These are phyloP conservation scores for Mallotus villosus DNA, from an alignment of 2,797 vertebrate genomes.

Conservation along the genomic window DNA sequence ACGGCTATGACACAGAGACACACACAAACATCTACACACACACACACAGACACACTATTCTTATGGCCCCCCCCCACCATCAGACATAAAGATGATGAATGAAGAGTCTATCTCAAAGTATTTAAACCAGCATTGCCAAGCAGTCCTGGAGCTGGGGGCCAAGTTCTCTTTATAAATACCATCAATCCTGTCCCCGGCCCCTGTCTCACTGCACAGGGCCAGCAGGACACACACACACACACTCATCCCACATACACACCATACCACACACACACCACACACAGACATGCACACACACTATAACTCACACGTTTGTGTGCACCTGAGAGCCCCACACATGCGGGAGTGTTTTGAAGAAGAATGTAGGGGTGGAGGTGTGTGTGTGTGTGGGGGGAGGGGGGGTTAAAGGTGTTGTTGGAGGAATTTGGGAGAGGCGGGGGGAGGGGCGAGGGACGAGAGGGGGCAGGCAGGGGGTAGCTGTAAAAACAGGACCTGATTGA, in stretches of 20 bases:
- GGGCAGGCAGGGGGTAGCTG: slow-evolving; percentile 56
- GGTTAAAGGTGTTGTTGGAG: slow-evolving; percentile 54
- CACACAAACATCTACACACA: slow-evolving; percentile 34
- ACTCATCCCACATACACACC: not conserved
- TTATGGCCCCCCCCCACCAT: slow-evolving; percentile 53
- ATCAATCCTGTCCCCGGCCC: slow-evolving; percentile 66
- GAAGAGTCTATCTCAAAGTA: slow-evolving; percentile 67
- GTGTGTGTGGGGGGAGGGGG: slow-evolving; percentile 40
- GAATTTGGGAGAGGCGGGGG: slow-evolving; percentile 50
- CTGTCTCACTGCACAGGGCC: slow-evolving; percentile 42
- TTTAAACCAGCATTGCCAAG: slow-evolving; percentile 67
- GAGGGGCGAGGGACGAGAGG: not conserved
- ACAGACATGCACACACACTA: slow-evolving; percentile 21
- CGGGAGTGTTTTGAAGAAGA: slow-evolving; percentile 53
- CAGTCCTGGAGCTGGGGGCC: slow-evolving; percentile 64
- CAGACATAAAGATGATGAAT: slow-evolving; percentile 78
- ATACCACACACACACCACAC: slow-evolving; percentile 4
- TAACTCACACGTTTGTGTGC: slow-evolving; percentile 26
- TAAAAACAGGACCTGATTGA: slow-evolving; percentile 83
- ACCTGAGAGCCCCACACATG: slow-evolving; percentile 67
- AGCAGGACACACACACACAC: slow-evolving; percentile 24
- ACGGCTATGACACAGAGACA: slow-evolving; percentile 18
- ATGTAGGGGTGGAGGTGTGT: slow-evolving; percentile 45
- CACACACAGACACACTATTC: slow-evolving; percentile 30
- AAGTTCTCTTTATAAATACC: slow-evolving; percentile 75